Percentiles rank a stretch among this genome's conserved stretches.
Evolutionary conservation across 2,888 invertebrate genomes (phyloP).

Genomic region (Phragmatobia fuliginosa): DNA sequence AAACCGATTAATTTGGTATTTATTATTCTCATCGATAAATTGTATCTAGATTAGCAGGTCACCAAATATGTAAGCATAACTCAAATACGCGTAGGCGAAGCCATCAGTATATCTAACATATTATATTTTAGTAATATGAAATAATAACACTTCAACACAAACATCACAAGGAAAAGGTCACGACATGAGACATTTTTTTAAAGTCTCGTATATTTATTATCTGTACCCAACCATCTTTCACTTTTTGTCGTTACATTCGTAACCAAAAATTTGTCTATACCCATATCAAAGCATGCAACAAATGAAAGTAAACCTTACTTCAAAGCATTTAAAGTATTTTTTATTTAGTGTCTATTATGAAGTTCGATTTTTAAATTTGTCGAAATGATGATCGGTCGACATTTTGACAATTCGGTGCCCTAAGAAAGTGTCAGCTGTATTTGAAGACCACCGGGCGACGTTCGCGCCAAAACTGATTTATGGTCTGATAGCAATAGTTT

Average conservation of each 20-base stretch:
- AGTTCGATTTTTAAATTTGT: slow-evolving; percentile 23
- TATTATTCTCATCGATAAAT: neutral
- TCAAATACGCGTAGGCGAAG: neutral
- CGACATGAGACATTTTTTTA: slow-evolving; percentile 47
- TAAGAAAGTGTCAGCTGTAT: slow-evolving; percentile 75
- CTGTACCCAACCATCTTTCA: slow-evolving; percentile 67
- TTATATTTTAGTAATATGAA: neutral
- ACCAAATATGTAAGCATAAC: neutral
- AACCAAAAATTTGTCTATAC: slow-evolving; percentile 31
- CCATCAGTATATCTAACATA: neutral
- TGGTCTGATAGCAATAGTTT: slow-evolving; percentile 71
- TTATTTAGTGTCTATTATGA: neutral
- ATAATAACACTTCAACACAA: neutral
- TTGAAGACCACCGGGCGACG: slow-evolving; percentile 76
- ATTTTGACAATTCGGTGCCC: slow-evolving; percentile 81
- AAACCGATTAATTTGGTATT: neutral
- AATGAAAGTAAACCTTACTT: slow-evolving; percentile 3
- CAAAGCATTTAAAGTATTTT: neutral
- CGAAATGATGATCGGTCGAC: slow-evolving; percentile 72
- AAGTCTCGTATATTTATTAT: slow-evolving; percentile 67
- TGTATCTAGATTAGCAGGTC: neutral
- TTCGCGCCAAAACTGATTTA: slow-evolving; percentile 64
- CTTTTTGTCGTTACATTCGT: slow-evolving; percentile 66
- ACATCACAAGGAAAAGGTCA: slow-evolving; percentile 36
- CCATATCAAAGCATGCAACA: neutral